Percentiles rank a stretch among this genome's conserved stretches.
phyloP scores from a whole-genome alignment of 2,888 invertebrate species.

The Chrysopilus asiliformis region DNA sequence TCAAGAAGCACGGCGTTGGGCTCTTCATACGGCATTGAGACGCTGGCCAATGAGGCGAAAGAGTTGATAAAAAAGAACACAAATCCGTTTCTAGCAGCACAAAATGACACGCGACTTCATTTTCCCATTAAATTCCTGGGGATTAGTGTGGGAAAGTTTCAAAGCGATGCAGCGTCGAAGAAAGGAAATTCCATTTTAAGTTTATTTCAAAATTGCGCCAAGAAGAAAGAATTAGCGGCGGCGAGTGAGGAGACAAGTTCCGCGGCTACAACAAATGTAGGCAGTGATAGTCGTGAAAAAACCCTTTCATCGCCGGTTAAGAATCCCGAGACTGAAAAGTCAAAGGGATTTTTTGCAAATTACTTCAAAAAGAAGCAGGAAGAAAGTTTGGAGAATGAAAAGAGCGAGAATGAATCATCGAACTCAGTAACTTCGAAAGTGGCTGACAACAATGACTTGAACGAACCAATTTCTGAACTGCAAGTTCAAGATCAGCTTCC shows the following conservation, averaged over 20 bases:
- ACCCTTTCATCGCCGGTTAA: too few relatives aligned
- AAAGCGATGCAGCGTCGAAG: constrained; percentile 41
- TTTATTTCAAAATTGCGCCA: constrained; percentile 41
- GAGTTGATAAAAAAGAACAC: constrained; percentile 52
- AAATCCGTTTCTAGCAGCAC: constrained; percentile 26
- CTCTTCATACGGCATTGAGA: constrained; percentile 49
- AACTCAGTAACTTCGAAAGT: constrained; percentile 2
- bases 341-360: constrained; percentile 20
- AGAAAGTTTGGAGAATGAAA: too few relatives aligned
- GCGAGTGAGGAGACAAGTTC: neutral
- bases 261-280: neutral
- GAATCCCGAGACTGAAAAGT: constrained; percentile 13
- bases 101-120: constrained; percentile 25
- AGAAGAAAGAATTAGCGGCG: constrained; percentile 17
- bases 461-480: too few relatives aligned
- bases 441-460: too few relatives aligned
- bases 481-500: too few relatives aligned
- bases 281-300: neutral
- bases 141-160: constrained; percentile 69
- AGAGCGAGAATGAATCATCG: neutral
- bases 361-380: constrained; percentile 18
- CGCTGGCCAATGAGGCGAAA: constrained; percentile 51
- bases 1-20: constrained; percentile 47
- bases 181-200: constrained; percentile 44
- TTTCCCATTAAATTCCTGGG: constrained; percentile 56